Evolutionary conservation across 2,888 invertebrate genomes (phyloP), one percentile per base, ranked within the genome.

Genomic region (Coenonympha glycerion): DNA sequence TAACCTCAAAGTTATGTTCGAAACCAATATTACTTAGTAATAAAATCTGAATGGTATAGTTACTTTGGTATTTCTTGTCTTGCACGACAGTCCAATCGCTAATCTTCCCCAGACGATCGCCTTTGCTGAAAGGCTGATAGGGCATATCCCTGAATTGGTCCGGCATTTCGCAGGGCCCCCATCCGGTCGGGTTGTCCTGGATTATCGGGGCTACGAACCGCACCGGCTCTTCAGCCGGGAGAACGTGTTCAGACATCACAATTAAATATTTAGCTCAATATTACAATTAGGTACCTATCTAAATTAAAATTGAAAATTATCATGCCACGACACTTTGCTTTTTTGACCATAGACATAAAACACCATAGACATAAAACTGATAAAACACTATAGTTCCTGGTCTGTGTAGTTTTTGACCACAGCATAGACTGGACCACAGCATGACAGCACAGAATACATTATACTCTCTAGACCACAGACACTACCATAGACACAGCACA

Each of bases 61-160:
- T 87, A 95, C 95, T 95, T 61, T 94, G 92, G 77, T 96, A 96
- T 85, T 98, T 94, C 66, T 97, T 95, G 72, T 99, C 98, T 68
- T 95, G 95, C 3, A 95, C 93, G 51, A 96, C 95, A 47, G 98
- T 98, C 99, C 99, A 99, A 76, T 99, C 99, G 68, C 98, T 97
- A 66, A 98, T 98, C 90, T 99, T 99, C 64, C 99, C 99, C 60
- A 99, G 90, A 64, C 98, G 93, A 82, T 99, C 99, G 55, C 97
- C 97, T 87, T 99, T 99, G 63, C 98, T 97, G 80, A 98, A 99
- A 31, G 98, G 98, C 85, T 99, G 99, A 84, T 99, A 99, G 6
- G 99, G 99, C 92, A 98, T 95, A 81, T 97, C 96, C 71, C 93
- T 93, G 81, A 96, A 98, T 70, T 96, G 95, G 53, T 96, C 96